Evolutionary conservation across 2,797 vertebrate genomes (phyloP), one percentile per base, ranked within the genome.

Genomic region (Paedocypris micromegethes): DNA sequence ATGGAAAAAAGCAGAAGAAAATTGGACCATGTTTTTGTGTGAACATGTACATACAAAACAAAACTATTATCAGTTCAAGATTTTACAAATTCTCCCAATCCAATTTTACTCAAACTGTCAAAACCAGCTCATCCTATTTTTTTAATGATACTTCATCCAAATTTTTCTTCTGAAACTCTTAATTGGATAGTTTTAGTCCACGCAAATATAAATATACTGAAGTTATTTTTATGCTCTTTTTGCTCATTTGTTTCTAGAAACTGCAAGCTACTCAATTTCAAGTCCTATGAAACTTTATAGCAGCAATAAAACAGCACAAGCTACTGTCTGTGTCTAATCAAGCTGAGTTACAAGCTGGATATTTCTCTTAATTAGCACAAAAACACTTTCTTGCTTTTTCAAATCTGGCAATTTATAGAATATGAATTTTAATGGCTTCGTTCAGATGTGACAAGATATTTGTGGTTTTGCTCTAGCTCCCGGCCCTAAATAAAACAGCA

Each of bases 391-490:
- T 6, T 56, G 43, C 47, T 42, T 50, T 62, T 67, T 57, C 46
- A 42, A 41, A 6, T 45, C 38, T 9, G 51, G 46, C 55, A 40
- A 49, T 61, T 58, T 44, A 39, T 66, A 57, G 40, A 38, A 0
- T 3, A n/a, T 60, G 8, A 55, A 50, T 67, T 46, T 53, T 51
- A 53, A 40, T 48, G n/a, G 5, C 44, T 68, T 23, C 48, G 6
- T 57, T 57, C 55, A 46, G 66, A 58, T 6, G 42, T 46, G 58
- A 64, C 44, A 59, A 68, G 60, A 58, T 64, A 61, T 68, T 68
- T 58, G 47, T 58, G 64, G 47, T 53, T 47, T 59, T 58, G n/a
- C 47, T 54, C 64, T 73, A 53, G 54, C 60, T 39, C 4, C 59
- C 54, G 40, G 49, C 53, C 66, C 60, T 64, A 55, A 48, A 45